Evolutionary conservation across 2,888 invertebrate species (phyloP), one percentile per base, ranked within the genome.

Genomic region (Morpho helenor): DNA sequence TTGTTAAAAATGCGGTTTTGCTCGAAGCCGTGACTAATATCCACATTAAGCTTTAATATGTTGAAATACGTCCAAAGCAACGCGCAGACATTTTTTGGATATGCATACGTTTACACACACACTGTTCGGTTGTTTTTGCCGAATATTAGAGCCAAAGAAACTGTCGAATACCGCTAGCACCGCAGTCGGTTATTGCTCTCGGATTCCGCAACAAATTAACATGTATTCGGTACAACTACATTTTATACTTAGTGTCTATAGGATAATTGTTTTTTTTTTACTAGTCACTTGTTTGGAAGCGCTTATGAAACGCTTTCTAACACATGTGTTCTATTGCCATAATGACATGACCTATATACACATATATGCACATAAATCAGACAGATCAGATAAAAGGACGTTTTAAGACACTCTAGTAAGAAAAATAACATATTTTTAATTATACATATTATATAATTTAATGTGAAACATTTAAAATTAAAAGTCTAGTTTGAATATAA

Each of bases 161-260:
- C 87, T 87, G 75, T 87, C 82, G 75, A 85, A 87, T 89, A 89
- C 89, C 89, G 89, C 89, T 89, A 89, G 80, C 81, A 76, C 68
- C 72, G 77, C 76, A 74, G 79, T 76, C 88, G 88, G 89, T 88
- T 90, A 88, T 88, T 89, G 89, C 89, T 88, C 89, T 88, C 88
- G 67, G 86, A 87, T 89, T 88, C 89, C 88, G 89, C 87, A 90
- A 90, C 87, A 88, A 89, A 90, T 90, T 90, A 90, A 87, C 88
- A 90, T 89, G 89, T 87, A 90, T 90, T 88, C 87, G 79, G 88
- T 87, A 87, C 88, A 82, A 78, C 82, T 83, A 82, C 77, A 84
- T 85, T 86, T 87, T 82, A 82, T 82, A 83, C 79, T 82, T 76
- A 78, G 82, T 81, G 79, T 86, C 83, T 82, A 84, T 76, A 79